Evolutionary conservation across 2,113 vertebrate genomes (phyloP), one percentile per base, ranked within the genome.

Genomic region (Prinia subflava): DNA sequence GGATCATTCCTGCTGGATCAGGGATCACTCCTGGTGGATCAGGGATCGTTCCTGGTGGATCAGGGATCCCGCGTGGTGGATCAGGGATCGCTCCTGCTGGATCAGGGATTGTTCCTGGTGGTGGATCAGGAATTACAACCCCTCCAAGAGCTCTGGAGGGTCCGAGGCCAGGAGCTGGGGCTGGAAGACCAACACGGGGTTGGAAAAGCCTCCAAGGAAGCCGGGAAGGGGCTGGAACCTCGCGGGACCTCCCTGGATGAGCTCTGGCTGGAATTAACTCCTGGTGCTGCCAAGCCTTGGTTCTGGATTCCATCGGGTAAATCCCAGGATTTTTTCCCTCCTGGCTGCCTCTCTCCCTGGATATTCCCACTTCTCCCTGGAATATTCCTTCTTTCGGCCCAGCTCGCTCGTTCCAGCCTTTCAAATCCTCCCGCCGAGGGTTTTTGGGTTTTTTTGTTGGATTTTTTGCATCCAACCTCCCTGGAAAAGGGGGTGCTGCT

Each of bases 121-220:
- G 15, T 4, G 31, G 65, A 68, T 47, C 33, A 13, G 37, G 69
- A 27, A 31, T 53, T 37, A 2, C 85, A 42, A 1, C 14, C 25
- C 31, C 42, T 80, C 56, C 67, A 1, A 9, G 27, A 71, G 11
- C 75, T 71, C 76, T 2, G 0, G 42, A 49, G 59, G 21, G 2
- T 10, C 44, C 2, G 0, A 73, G 42, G 50, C 37, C 0, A 0
- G 60, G 18, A 52, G 20, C 1, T 21, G 69, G 33, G 33, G 33
- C 68, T 28, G 37, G 37, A 64, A 56, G 1, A 31, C 25, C 49
- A 42, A 12, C 13, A 0, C 4, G 35, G 67, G 47, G 13, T 37
- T 50, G 2, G 68, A 74, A 67, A 57, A 59, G 3, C 18, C 50
- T 65, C 22, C 15, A 5, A 17, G 71, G 52, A 59, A 31, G 13